Evolutionary conservation across 2,888 invertebrate genomes (phyloP).

Genomic region (Parelbella ahira): DNA sequence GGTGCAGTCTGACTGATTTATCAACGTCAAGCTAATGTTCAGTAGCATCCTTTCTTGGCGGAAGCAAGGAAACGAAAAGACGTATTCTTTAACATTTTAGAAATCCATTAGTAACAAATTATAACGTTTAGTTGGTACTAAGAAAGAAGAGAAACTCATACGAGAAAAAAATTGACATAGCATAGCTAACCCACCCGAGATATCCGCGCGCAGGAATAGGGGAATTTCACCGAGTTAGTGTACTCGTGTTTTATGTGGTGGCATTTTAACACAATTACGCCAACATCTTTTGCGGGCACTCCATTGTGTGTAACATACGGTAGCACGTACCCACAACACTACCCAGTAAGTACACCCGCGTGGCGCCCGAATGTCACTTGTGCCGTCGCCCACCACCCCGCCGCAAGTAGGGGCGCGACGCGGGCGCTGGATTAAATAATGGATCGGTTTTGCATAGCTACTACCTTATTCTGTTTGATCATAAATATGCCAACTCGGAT

Average conservation of each 20-base stretch:
- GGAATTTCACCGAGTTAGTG: too few species aligned
- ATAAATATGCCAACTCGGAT: conserved; percentile 18
- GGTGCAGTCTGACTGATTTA: conserved; percentile 3
- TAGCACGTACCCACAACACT: conserved; percentile 51
- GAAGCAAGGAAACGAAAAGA: background rate
- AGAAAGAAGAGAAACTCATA: too few species aligned
- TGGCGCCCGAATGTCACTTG: conserved; percentile 68
- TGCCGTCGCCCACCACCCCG: conserved; percentile 43
- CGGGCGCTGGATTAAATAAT: conserved; percentile 56
- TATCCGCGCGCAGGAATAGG: too few species aligned
- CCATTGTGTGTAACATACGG: conserved; percentile 60
- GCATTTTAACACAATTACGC: conserved; percentile 33
- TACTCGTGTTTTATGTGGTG: conserved; percentile 33
- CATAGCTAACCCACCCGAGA: too few species aligned
- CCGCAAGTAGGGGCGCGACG: conserved; percentile 42
- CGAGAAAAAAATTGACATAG: too few species aligned
- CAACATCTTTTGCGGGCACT: conserved; percentile 46
- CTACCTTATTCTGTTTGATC: conserved; percentile 38
- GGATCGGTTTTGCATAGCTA: conserved; percentile 50
- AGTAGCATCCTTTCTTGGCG: background rate
- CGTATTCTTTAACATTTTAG: too few species aligned
- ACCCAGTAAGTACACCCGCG: conserved; percentile 58
- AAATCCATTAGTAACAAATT: too few species aligned
- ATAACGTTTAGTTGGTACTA: too few species aligned
- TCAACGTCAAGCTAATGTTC: conserved; percentile 4